Evolutionary conservation across 2,113 vertebrate species (phyloP).

Genomic region (Acanthochromis polyacanthus): DNA sequence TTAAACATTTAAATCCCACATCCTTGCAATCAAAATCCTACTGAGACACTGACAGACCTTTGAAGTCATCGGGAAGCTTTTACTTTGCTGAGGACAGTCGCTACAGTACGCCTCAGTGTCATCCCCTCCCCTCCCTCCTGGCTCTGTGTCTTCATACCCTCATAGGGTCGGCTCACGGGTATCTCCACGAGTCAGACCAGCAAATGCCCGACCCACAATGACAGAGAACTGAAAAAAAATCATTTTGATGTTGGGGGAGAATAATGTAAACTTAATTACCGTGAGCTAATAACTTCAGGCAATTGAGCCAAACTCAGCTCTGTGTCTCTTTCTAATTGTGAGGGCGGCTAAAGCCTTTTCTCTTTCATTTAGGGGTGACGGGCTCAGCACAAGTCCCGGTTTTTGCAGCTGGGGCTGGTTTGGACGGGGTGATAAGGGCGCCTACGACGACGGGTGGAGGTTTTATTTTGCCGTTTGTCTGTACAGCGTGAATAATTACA

Average conservation of each 20-base stretch:
- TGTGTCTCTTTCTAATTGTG: constrained; percentile 80
- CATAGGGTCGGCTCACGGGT: constrained; percentile 51
- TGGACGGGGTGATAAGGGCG: constrained; percentile 72
- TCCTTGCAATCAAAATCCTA: constrained; percentile 36
- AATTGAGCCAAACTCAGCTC: constrained; percentile 75
- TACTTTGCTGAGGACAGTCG: constrained; percentile 30
- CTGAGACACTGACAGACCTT: constrained; percentile 43
- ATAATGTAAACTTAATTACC: constrained; percentile 84
- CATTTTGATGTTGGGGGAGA: constrained; percentile 65
- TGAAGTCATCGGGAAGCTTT: constrained; percentile 55
- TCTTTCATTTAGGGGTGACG: constrained; percentile 70
- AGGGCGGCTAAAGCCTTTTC: constrained; percentile 77
- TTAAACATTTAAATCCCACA: constrained; percentile 36
- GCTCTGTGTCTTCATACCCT: constrained; percentile 49
- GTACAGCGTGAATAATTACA: constrained; percentile 77
- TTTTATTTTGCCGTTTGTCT: constrained; percentile 72
- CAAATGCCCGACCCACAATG: constrained; percentile 44
- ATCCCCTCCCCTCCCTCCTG: constrained; percentile 26
- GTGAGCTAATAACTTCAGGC: constrained; percentile 82
- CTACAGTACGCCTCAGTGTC: constrained; percentile 35
- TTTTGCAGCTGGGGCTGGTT: constrained; percentile 65
- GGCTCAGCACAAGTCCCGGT: constrained; percentile 61
- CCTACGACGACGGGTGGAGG: constrained; percentile 60
- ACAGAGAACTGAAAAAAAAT: constrained; percentile 62
- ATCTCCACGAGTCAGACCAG: constrained; percentile 57